Conservation (phyloP, 2,797 vertebrate genomes). For the Myotis myotis region DNA sequence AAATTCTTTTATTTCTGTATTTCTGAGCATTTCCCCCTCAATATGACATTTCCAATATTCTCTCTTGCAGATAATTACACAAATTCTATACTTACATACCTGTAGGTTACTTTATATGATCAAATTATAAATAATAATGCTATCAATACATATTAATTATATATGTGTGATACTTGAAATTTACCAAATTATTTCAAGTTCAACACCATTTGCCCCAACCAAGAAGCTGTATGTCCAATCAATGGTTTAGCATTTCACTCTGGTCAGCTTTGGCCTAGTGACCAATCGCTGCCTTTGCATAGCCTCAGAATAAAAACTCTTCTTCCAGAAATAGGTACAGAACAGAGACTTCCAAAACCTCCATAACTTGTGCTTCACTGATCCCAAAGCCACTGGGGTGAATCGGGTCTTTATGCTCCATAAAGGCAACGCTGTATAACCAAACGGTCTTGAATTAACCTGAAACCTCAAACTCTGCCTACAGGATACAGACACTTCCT, state of each 20-base stretch:
- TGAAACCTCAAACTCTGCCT: neutral
- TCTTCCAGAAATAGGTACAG: neutral
- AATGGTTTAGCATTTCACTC: neutral
- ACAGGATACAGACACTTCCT: neutral
- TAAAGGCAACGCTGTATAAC: neutral
- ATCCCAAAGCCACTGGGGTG: neutral
- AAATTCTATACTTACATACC: neutral
- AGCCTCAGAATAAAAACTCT: neutral
- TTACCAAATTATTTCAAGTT: neutral
- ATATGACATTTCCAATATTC: neutral
- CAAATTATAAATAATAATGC: neutral
- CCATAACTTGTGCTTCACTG: neutral
- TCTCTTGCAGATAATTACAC: neutral
- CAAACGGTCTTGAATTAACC: neutral
- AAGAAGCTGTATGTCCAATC: neutral
- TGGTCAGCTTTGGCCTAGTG: neutral
- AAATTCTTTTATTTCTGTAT: neutral
- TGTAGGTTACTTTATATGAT: neutral
- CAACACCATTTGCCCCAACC: neutral
- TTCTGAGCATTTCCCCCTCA: neutral
- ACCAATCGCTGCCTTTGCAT: neutral
- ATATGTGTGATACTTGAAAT: neutral
- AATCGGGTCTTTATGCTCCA: neutral
- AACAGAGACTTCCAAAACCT: neutral
- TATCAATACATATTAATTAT: neutral